Evolutionary conservation across 2,113 vertebrate species (phyloP).

Genomic region (Conger conger): DNA sequence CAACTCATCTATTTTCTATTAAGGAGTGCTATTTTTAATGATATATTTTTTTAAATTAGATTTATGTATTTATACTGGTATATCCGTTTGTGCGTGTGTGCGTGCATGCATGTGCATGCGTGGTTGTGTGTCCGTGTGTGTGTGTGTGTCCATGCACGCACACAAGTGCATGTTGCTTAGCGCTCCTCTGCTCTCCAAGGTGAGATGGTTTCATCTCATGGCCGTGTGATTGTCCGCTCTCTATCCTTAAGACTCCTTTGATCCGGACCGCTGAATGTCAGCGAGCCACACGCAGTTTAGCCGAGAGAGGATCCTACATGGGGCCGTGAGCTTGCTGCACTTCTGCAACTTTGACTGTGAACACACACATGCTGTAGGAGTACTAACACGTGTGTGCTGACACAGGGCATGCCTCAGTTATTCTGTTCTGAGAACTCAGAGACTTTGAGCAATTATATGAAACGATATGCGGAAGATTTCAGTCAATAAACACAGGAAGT

Average conservation of each 20-base stretch:
- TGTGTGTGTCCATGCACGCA: not conserved
- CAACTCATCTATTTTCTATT: too few relatives aligned
- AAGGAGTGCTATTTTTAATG: too few relatives aligned
- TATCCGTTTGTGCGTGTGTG: too few relatives aligned
- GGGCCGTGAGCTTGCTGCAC: not conserved
- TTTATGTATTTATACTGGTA: too few relatives aligned
- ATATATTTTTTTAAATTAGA: too few relatives aligned
- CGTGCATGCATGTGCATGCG: too few relatives aligned
- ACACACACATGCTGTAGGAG: not conserved
- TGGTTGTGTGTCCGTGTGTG: too few relatives aligned
- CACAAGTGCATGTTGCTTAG: not conserved
- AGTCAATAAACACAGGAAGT: too few relatives aligned
- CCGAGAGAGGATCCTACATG: not conserved
- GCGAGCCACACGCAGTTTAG: constrained; percentile 5
- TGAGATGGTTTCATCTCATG: not conserved
- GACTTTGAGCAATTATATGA: not conserved
- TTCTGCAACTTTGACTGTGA: not conserved
- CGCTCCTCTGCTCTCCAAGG: constrained; percentile 20
- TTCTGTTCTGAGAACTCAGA: not conserved
- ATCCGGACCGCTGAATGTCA: constrained; percentile 22
- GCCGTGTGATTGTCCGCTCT: not conserved
- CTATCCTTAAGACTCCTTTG: constrained; percentile 21
- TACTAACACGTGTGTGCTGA: not conserved
- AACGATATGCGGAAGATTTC: not conserved
- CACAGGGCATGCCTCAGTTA: not conserved